Conservation (phyloP, 2,113 vertebrate genomes). For the Leptobrachium leishanense region DNA sequence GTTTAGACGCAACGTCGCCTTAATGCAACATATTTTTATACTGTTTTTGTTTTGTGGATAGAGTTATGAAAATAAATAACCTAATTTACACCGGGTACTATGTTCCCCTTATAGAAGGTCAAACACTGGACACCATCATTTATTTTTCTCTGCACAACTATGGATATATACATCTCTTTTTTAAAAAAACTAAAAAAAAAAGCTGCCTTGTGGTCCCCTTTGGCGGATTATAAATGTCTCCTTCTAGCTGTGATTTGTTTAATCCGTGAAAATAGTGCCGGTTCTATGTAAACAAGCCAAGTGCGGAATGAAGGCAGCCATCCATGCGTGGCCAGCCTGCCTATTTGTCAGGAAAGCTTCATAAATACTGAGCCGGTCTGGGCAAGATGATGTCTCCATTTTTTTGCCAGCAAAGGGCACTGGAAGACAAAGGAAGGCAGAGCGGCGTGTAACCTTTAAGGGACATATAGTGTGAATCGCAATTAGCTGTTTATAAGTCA, state of each 20-base stretch:
- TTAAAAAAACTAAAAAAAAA: conserved; percentile 54
- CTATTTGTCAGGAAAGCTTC: conserved; percentile 96
- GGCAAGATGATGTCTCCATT: conserved; percentile 94
- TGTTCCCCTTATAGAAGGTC: conserved; percentile 78
- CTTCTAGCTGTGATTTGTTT: conserved; percentile 95
- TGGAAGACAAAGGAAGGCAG: conserved; percentile 78
- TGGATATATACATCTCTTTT: conserved; percentile 63
- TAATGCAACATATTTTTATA: background rate
- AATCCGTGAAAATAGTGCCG: conserved; percentile 96
- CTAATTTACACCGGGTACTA: conserved; percentile 54
- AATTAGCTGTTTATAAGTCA: conserved; percentile 34
- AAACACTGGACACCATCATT: conserved; percentile 75
- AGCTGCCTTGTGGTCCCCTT: conserved; percentile 82
- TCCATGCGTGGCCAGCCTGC: conserved; percentile 86
- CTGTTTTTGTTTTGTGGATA: conserved; percentile 25
- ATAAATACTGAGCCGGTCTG: conserved; percentile 84
- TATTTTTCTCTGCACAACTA: conserved; percentile 73
- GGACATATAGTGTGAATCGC: conserved; percentile 60
- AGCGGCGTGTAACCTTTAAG: conserved; percentile 71
- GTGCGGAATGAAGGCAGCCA: conserved; percentile 91
- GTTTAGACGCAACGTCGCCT: background rate
- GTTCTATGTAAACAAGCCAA: conserved; percentile 98
- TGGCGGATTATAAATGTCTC: conserved; percentile 93
- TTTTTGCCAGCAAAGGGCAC: conserved; percentile 85
- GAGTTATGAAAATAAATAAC: conserved; percentile 45